Conservation (phyloP, 2,888 invertebrate genomes). For the Lysandra coridon region DNA sequence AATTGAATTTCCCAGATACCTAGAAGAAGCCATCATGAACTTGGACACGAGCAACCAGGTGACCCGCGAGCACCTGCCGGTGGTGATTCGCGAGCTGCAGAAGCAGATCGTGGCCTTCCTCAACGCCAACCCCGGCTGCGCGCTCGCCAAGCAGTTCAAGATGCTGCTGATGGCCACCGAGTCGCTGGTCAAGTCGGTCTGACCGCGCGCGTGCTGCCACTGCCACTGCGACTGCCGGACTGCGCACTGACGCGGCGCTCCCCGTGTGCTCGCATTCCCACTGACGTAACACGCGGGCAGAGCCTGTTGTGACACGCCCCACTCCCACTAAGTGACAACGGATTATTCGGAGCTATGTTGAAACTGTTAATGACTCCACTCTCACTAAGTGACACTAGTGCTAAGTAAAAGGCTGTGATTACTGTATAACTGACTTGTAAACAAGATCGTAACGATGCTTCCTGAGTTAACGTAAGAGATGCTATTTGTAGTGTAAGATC, state of each 20-base stretch:
- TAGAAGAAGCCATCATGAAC: slow-evolving; percentile 92
- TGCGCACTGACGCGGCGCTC: slow-evolving; percentile 24
- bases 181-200: slow-evolving; percentile 70
- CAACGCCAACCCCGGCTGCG: slow-evolving; percentile 82
- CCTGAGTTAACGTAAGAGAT: slow-evolving; percentile 6
- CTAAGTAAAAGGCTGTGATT: slow-evolving; percentile 29
- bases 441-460: slow-evolving; percentile 11
- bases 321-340: not conserved
- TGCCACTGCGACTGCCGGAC: slow-evolving; percentile 34
- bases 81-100: slow-evolving; percentile 87
- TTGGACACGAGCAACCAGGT: slow-evolving; percentile 88
- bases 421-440: slow-evolving; percentile 13
- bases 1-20: slow-evolving; percentile 81
- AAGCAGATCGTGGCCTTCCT: slow-evolving; percentile 87
- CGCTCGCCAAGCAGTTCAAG: slow-evolving; percentile 83
- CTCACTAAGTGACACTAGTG: slow-evolving; percentile 27
- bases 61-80: slow-evolving; percentile 90
- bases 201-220: slow-evolving; percentile 47
- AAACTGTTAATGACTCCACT: not conserved
- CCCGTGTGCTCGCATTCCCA: not conserved
- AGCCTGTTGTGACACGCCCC: no score
- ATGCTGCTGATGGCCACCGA: slow-evolving; percentile 87
- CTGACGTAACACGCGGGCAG: not conserved
- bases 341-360: not conserved
- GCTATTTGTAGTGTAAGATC: not conserved